Percentiles rank a stretch among this genome's conserved stretches.
Evolutionary conservation across 2,888 invertebrate genomes (phyloP).

Genomic region (Drosophila subquinaria): DNA sequence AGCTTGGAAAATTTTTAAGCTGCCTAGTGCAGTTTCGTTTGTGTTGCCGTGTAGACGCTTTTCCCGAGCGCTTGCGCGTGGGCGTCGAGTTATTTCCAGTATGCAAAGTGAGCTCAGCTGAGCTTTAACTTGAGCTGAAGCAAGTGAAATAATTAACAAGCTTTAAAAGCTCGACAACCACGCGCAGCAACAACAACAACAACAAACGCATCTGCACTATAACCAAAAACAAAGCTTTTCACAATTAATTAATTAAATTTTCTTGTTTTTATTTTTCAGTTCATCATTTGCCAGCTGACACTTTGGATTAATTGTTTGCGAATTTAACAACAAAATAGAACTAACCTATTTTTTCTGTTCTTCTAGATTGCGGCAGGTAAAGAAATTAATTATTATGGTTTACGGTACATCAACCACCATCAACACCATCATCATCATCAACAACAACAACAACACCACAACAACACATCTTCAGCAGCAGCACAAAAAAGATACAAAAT

Average conservation of each 20-base stretch:
- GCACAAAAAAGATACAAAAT: constrained; percentile 15
- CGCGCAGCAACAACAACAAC: too few relatives aligned
- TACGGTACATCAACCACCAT: constrained; percentile 40
- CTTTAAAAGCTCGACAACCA: constrained; percentile 13
- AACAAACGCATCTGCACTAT: constrained; percentile 18
- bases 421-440: constrained; percentile 27
- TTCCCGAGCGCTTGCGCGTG: constrained; percentile 58
- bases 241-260: neutral
- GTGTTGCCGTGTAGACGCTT: constrained; percentile 82
- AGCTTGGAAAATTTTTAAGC: constrained; percentile 67
- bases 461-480: constrained; percentile 25
- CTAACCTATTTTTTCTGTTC: constrained; percentile 59
- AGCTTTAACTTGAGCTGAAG: constrained; percentile 25
- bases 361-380: constrained; percentile 54
- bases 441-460: constrained; percentile 24
- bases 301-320: constrained; percentile 8
- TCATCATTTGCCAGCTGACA: neutral
- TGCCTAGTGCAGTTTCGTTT: constrained; percentile 80
- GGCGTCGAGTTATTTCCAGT: constrained; percentile 13
- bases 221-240: neutral
- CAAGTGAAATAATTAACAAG: neutral
- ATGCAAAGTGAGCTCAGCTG: constrained; percentile 13
- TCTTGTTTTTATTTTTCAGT: constrained; percentile 8
- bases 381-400: constrained; percentile 40
- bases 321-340: constrained; percentile 3